These are phyloP conservation scores for Channa argus DNA, from an alignment of 2,113 vertebrate species.

Conservation along the genomic window DNA sequence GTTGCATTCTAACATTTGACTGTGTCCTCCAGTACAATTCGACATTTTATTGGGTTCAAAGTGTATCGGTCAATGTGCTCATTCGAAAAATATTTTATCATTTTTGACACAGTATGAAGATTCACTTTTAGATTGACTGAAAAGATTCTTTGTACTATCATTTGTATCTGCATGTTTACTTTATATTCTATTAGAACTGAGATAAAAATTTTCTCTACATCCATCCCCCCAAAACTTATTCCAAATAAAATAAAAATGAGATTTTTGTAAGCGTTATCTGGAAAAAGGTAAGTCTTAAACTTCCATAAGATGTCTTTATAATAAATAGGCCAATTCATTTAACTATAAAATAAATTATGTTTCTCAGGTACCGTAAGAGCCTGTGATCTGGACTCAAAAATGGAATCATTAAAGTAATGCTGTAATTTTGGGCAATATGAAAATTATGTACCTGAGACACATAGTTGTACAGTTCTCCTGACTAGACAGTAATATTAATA, in stretches of 20 bases:
- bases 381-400: conserved; percentile 3
- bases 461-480: conserved; percentile 79
- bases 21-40: conserved; percentile 3
- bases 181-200: conserved; percentile 91
- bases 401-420: background rate
- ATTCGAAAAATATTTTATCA: conserved; percentile 17
- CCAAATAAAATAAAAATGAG: conserved; percentile 88
- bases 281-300: conserved; percentile 98
- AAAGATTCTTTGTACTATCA: conserved; percentile 82
- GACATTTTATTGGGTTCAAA: conserved; percentile 7
- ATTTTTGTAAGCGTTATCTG: conserved; percentile 94
- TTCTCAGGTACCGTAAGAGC: conserved; percentile 90
- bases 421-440: background rate
- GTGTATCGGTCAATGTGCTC: conserved; percentile 6
- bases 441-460: conserved; percentile 93
- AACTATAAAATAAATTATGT: conserved; percentile 81
- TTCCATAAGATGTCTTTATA: conserved; percentile 90
- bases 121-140: conserved; percentile 89
- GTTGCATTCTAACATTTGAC: background rate
- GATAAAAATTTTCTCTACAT: conserved; percentile 92
- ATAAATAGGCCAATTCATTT: conserved; percentile 62
- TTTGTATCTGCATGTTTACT: conserved; percentile 94
- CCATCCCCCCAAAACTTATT: conserved; percentile 91
- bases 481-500: conserved; percentile 62
- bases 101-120: conserved; percentile 98